Percentiles rank a stretch among this genome's conserved stretches.
Evolutionary conservation across 1,140 invertebrate genomes (phyloP).

Genomic region (Temnothorax curvispinosus): DNA sequence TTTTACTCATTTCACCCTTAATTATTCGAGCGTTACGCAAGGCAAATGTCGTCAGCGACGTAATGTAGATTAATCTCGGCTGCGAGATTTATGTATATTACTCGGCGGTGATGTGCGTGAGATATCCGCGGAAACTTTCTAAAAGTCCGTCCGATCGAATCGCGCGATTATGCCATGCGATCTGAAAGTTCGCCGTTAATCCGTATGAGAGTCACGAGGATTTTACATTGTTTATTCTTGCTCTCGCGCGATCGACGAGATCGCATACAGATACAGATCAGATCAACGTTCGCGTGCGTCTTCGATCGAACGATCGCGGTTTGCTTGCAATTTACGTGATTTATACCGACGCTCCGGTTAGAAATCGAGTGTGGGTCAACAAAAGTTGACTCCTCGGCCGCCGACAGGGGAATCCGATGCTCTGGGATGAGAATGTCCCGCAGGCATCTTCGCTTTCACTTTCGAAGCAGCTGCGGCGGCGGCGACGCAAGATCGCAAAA

Average conservation of each 20-base stretch:
- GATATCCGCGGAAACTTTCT: slow-evolving; percentile 60
- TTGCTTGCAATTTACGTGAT: slow-evolving; percentile 56
- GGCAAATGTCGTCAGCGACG: neutral
- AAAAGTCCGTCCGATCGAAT: slow-evolving; percentile 50
- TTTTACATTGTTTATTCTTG: slow-evolving; percentile 33
- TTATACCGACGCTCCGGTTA: slow-evolving; percentile 63
- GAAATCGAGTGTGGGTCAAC: slow-evolving; percentile 71
- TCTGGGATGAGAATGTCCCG: slow-evolving; percentile 71
- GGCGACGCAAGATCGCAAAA: slow-evolving; percentile 42
- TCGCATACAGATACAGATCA: slow-evolving; percentile 18
- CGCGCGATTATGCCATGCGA: slow-evolving; percentile 62
- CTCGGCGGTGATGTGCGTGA: slow-evolving; percentile 22
- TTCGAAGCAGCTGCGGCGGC: slow-evolving; percentile 68
- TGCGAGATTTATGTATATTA: slow-evolving; percentile 23
- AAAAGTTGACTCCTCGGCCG: slow-evolving; percentile 68
- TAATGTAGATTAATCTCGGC: slow-evolving; percentile 46
- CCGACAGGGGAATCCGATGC: slow-evolving; percentile 45
- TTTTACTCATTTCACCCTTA: slow-evolving; percentile 47
- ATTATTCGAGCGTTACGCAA: slow-evolving; percentile 49
- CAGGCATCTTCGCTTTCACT: slow-evolving; percentile 75
- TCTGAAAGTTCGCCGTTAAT: slow-evolving; percentile 13
- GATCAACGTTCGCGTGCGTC: slow-evolving; percentile 54
- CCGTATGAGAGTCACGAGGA: neutral
- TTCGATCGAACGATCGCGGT: neutral
- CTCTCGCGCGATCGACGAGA: neutral